Evolutionary conservation across 2,888 invertebrate genomes (phyloP), one percentile per base, ranked within the genome.

Genomic region (Latheticus oryzae): DNA sequence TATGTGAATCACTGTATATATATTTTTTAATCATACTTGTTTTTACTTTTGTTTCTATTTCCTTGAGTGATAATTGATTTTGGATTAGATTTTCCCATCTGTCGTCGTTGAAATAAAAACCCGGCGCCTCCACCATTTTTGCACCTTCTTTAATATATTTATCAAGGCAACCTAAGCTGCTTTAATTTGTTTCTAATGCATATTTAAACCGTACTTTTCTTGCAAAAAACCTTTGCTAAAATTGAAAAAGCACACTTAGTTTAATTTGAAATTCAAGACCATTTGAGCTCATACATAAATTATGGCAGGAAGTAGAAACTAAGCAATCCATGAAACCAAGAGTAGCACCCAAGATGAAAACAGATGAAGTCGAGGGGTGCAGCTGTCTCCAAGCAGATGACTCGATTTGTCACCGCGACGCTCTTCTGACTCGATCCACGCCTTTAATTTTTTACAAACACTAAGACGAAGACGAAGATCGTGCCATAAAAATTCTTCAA

Each of bases 381-480:
- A 64, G 65, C 65, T 68, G 68, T 68, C 70, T 68, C 64, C 61
- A 61, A 58, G 63, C 61, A 66, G 64, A 70, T 69, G 67, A 68
- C 66, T 70, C 68, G 68, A 70, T 70, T 69, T 68, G 65, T 69
- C 68, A 66, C 47, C 9, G 48, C 60, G 66, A 64, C 64, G 61
- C 68, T 62, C 64, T 61, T 56, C 50, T 62, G 65, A 64, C 67
- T 66, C 62, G 66, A 62, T 66, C 62, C 64, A 63, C 63, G 65
- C 64, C 64, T 61, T 50, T 43, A 35, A 59, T 59, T 59, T 59
- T 55, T 59, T 55, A 59, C 59, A 48, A 59, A 50, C 52, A 35
- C 37, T n/a, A n/a, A n/a, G 43, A 7, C 19, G 23, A 21, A 51
- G n/a, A n/a, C n/a, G n/a, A n/a, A 38, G 28, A 35, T 17, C 19